Conservation (phyloP, 2,888 invertebrate genomes). For the Watsonalla binaria region DNA sequence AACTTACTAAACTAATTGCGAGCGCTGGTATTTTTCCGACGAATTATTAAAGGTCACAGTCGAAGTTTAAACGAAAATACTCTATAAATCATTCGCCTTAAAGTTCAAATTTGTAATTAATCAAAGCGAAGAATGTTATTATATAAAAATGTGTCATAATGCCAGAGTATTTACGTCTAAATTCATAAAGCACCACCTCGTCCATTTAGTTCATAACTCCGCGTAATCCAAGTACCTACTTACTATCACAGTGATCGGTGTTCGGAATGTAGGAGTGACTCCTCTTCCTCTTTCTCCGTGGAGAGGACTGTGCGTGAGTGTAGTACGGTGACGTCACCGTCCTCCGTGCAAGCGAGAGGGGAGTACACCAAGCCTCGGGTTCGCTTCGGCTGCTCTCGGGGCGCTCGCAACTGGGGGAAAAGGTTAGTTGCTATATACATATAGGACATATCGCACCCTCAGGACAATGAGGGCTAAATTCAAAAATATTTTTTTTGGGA, state of each 20-base stretch:
- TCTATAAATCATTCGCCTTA: too few species aligned
- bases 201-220: background rate
- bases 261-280: constrained; percentile 64
- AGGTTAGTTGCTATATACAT: background rate
- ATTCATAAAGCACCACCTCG: background rate
- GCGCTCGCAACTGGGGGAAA: constrained; percentile 27
- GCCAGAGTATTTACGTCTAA: too few species aligned
- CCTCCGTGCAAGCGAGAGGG: constrained; percentile 58
- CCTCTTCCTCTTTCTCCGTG: constrained; percentile 32
- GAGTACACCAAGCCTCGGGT: constrained; percentile 49
- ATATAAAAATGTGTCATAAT: too few species aligned
- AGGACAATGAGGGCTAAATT: too few species aligned
- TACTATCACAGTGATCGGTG: constrained; percentile 60
- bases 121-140: too few species aligned
- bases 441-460: background rate
- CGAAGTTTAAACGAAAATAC: background rate
- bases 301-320: constrained; percentile 38
- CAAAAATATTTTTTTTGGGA: too few species aligned
- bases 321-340: constrained; percentile 53
- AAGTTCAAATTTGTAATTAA: too few species aligned
- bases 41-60: background rate
- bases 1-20: constrained; percentile 2
- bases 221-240: constrained; percentile 28
- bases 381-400: constrained; percentile 25
- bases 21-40: background rate